Base-by-base conservation (phyloP, 2,888 invertebrate genomes). In the Lasioglossum marginatum region DNA sequence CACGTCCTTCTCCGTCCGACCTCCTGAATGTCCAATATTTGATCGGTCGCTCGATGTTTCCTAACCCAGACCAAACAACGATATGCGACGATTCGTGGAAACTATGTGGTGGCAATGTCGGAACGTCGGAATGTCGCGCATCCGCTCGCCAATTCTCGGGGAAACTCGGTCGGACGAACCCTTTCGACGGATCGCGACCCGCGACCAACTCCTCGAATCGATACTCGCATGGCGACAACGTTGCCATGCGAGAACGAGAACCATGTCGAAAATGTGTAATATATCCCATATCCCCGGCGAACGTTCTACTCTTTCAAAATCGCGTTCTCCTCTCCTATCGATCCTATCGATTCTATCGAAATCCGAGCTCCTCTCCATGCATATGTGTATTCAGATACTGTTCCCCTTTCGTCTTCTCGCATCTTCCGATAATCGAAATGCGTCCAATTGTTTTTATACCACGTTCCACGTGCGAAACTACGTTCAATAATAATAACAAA, bases 141-240 rank as follows among this genome's bases (percentile, higher is more conserved):
- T 57, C 31, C 37, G n/a, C 27, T 81, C 83, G 83, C 52, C 40
- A 63, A 63, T 76, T 34, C 52, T 75, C 82, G 74, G 70, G 60
- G n/a, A 75, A 60, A 71, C 74, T 82, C 82, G 80, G 74, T n/a
- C 37, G 48, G 3, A 2, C 48, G 48, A 40, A 27, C 19, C 57
- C 48, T 31, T 75, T 68, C 45, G 63, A 66, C 43, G 60, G 37
- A 71, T 37, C 37, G 70, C 60, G 52, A 52, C 48, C 37, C 40
- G 16, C 48, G 57, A 43, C 31, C 48, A 43, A n/a, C 31, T 57
- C 45, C 23, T 3, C 70, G 52, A 80, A 87, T 87, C 86, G 86
- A 87, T 87, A 85, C 60, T 79, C 70, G 76, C 85, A 77, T 87
- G 70, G 85, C 85, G 85, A 87, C 86, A 71, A 63, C 37, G 10